These are phyloP conservation scores for Drepana arcuata DNA, from an alignment of 1,140 invertebrate genomes.

Conservation along the genomic window DNA sequence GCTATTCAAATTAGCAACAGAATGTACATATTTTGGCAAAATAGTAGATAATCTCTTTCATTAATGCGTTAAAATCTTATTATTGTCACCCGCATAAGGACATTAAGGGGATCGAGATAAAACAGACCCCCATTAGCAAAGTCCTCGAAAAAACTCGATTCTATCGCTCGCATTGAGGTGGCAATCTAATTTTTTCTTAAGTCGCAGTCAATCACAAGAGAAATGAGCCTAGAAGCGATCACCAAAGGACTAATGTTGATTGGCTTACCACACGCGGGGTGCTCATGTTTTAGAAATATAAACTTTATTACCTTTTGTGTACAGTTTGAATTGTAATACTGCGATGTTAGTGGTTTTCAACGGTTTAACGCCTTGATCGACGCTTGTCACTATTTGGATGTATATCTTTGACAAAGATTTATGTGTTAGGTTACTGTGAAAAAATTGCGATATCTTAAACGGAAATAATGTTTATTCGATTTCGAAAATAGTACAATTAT, in stretches of 20 bases:
- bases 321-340: slow-evolving; percentile 13
- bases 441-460: too few relatives aligned
- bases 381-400: slow-evolving; percentile 18
- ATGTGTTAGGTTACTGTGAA: slow-evolving; percentile 21
- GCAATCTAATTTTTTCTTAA: slow-evolving; percentile 65
- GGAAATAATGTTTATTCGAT: too few relatives aligned
- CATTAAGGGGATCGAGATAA: slow-evolving; percentile 63
- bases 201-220: slow-evolving; percentile 52
- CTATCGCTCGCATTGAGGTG: slow-evolving; percentile 54
- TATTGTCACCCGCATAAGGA: slow-evolving; percentile 63
- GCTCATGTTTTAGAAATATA: slow-evolving; percentile 1
- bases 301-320: slow-evolving; percentile 14
- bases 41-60: slow-evolving; percentile 51
- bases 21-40: too few relatives aligned
- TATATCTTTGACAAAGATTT: slow-evolving; percentile 34
- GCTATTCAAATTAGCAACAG: too few relatives aligned
- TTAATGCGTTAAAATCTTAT: slow-evolving; percentile 67
- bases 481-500: too few relatives aligned
- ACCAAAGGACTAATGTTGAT: slow-evolving; percentile 56
- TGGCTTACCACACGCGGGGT: slow-evolving; percentile 24
- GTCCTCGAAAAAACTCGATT: slow-evolving; percentile 52
- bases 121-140: slow-evolving; percentile 64
- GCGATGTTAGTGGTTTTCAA: neutral
- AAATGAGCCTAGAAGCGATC: slow-evolving; percentile 56
- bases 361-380: slow-evolving; percentile 17